Evolutionary conservation across 2,797 vertebrate species (phyloP).

Genomic region (Microtus agrestis): DNA sequence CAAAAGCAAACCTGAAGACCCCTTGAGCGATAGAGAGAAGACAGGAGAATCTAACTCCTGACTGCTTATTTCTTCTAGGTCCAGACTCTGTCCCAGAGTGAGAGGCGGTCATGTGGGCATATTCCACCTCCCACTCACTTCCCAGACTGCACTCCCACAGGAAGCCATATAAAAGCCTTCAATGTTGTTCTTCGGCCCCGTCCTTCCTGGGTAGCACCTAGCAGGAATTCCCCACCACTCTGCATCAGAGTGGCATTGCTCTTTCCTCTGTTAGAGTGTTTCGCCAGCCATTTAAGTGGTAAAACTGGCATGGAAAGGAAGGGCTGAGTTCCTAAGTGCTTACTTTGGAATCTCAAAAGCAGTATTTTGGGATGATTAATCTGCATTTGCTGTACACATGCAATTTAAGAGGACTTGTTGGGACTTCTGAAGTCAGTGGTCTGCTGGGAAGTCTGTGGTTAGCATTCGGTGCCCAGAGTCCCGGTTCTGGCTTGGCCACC

Average conservation of each 20-base stretch:
- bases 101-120: neutral
- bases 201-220: neutral
- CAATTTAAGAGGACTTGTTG: neutral
- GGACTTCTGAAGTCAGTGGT: neutral
- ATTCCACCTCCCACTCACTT: neutral
- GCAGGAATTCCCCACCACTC: neutral
- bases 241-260: neutral
- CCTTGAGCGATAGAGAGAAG: neutral
- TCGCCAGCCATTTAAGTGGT: neutral
- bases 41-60: neutral
- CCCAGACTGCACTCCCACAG: neutral
- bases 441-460: conserved; percentile 14
- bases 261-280: neutral
- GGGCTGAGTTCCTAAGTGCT: neutral
- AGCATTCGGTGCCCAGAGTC: neutral
- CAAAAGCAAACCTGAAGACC: conserved; percentile 13
- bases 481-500: neutral
- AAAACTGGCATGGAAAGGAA: conserved; percentile 23
- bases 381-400: conserved; percentile 10
- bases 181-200: neutral
- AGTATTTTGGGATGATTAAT: conserved; percentile 11
- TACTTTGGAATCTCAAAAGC: conserved; percentile 10
- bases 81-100: neutral
- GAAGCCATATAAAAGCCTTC: neutral
- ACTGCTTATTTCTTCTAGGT: neutral